Evolutionary conservation across 2,113 vertebrate species (phyloP), one percentile per base, ranked within the genome.

Genomic region (Ia io): DNA sequence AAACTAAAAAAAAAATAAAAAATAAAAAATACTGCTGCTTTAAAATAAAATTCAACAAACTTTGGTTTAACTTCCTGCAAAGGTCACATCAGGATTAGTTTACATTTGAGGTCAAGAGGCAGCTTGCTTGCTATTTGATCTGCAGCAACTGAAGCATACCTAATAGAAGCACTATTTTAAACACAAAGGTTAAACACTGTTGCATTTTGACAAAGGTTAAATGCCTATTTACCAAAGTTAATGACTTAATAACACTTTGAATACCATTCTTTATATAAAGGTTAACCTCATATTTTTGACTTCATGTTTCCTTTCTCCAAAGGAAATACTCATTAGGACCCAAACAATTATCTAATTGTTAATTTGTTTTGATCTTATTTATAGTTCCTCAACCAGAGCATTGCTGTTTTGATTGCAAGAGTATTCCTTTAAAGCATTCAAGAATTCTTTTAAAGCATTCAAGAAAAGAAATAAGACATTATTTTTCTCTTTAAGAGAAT

Each of bases 141-240:
- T 84, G 74, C 16, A 96, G 88, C 96, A 97, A 93, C 42, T 96
- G 92, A 96, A 95, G 96, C 96, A 90, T 90, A 91, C 51, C 86
- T 96, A 97, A 97, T 97, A 91, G 94, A 96, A 89, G 77, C 51
- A 96, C 96, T 97, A 97, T 97, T 97, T 97, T 97, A 97, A 97
- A 96, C 96, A 96, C 95, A 97, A 97, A 97, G 96, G 96, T 97
- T 97, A 97, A 97, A 96, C 90, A 90, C 82, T 76, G 88, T 67
- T 97, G 96, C 96, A 88, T 97, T 97, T 89, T 95, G 95, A 97
- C 97, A 97, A 97, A 97, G 97, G 97, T 97, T 97, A 97, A 97
- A 96, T 96, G 91, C 92, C 92, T 97, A 96, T 97, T 96, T 97
- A 91, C 96, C 74, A 63, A 95, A 96, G 97, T 96, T 97, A 97